These are phyloP conservation scores for Glossosoma conforme DNA, from an alignment of 1,140 invertebrate species.

Conservation along the genomic window DNA sequence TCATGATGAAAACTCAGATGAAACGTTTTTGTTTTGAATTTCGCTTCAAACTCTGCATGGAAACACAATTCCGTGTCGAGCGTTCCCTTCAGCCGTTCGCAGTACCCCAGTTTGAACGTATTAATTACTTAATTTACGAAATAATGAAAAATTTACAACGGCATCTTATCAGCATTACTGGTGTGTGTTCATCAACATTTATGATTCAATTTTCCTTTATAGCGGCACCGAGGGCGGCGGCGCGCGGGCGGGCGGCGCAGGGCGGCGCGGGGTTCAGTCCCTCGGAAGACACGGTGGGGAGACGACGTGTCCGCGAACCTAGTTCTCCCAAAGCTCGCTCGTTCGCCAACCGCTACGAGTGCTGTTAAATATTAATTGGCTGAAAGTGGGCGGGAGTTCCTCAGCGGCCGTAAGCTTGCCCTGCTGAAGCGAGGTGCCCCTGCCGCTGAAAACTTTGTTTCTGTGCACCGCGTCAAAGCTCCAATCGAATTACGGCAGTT, in stretches of 20 bases:
- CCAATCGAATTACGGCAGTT: too few species aligned
- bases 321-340: background rate
- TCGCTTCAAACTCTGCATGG: too few species aligned
- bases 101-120: too few species aligned
- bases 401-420: too few species aligned
- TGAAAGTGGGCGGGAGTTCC: too few species aligned
- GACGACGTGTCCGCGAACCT: slow-evolving; percentile 4
- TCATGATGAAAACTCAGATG: too few species aligned
- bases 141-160: slow-evolving; percentile 31
- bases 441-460: too few species aligned
- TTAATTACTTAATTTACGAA: slow-evolving; percentile 22
- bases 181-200: slow-evolving; percentile 32
- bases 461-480: too few species aligned
- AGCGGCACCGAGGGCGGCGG: slow-evolving; percentile 2
- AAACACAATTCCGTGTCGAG: too few species aligned
- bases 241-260: slow-evolving; percentile 2
- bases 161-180: slow-evolving; percentile 31
- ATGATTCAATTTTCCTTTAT: slow-evolving; percentile 32
- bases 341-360: background rate
- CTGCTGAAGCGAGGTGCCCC: too few species aligned
- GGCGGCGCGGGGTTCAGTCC: slow-evolving; percentile 13
- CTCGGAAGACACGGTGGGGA: background rate
- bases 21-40: too few species aligned
- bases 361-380: slow-evolving; percentile 14
- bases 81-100: too few species aligned